Evolutionary conservation across 2,888 invertebrate genomes (phyloP).

Genomic region (Drosophila birchii): DNA sequence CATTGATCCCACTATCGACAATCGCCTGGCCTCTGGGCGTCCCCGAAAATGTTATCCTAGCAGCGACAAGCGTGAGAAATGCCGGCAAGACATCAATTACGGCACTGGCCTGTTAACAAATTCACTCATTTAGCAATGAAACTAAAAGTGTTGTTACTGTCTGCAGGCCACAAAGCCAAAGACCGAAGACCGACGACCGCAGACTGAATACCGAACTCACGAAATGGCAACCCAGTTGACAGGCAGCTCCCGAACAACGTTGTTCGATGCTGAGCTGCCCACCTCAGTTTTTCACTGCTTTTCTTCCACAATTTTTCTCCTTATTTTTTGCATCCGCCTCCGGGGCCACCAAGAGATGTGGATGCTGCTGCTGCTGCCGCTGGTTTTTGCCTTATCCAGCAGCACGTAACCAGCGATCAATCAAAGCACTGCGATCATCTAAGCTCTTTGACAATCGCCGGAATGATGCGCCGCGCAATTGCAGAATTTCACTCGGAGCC

Average conservation of each 20-base stretch:
- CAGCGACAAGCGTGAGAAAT: conserved; percentile 73
- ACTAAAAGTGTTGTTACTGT: conserved; percentile 79
- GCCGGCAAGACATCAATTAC: conserved; percentile 59
- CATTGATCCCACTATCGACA: conserved; percentile 25
- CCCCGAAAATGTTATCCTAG: conserved; percentile 45
- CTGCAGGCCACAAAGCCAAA: conserved; percentile 52
- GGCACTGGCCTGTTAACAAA: conserved; percentile 65
- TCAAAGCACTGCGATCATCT: conserved; percentile 63
- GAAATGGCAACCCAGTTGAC: conserved; percentile 62
- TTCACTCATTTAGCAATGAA: conserved; percentile 77
- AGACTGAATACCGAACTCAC: conserved; percentile 38
- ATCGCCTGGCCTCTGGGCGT: conserved; percentile 34
- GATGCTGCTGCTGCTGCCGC: conserved; percentile 17
- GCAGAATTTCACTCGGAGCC: conserved; percentile 75
- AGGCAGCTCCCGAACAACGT: conserved; percentile 73
- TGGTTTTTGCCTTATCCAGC: conserved; percentile 52
- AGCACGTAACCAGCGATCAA: conserved; percentile 77
- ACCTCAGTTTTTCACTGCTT: conserved; percentile 35
- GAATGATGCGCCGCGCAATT: conserved; percentile 73
- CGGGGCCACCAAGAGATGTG: conserved; percentile 39
- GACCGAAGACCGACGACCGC: conserved; percentile 3
- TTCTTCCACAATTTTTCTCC: not conserved
- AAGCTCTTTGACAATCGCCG: conserved; percentile 57
- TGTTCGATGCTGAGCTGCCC: conserved; percentile 46
- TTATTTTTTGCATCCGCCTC: conserved; percentile 69